These are phyloP conservation scores for Abrostola tripartita DNA, from an alignment of 2,888 invertebrate genomes.

Conservation along the genomic window DNA sequence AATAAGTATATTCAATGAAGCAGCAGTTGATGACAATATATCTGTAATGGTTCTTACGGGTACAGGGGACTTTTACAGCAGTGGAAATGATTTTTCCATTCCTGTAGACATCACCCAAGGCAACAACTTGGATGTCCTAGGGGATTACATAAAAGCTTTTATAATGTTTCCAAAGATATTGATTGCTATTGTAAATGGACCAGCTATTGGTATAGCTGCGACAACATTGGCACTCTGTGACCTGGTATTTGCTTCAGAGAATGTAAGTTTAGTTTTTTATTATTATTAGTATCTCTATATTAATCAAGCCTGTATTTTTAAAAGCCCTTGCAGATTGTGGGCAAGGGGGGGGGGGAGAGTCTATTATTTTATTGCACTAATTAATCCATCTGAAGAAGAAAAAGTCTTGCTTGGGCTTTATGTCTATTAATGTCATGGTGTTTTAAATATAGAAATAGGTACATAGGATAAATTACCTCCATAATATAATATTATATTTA, in stretches of 20 bases:
- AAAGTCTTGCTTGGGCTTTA: too few relatives aligned
- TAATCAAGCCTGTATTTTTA: background rate
- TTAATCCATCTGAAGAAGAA: too few relatives aligned
- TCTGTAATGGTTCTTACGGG: slow-evolving; percentile 93
- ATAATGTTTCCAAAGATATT: slow-evolving; percentile 96
- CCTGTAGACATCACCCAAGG: slow-evolving; percentile 51
- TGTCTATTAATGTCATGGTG: too few relatives aligned
- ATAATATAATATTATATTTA: too few relatives aligned
- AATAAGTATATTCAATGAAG: slow-evolving; percentile 90
- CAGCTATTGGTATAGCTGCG: slow-evolving; percentile 96
- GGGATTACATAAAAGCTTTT: slow-evolving; percentile 91
- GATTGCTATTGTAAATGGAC: slow-evolving; percentile 97
- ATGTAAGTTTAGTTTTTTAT: slow-evolving; percentile 83
- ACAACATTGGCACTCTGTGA: slow-evolving; percentile 96
- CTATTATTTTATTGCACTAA: too few relatives aligned
- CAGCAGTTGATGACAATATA: slow-evolving; percentile 90
- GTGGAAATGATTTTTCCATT: slow-evolving; percentile 92
- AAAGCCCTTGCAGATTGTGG: too few relatives aligned
- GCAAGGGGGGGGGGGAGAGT: too few relatives aligned
- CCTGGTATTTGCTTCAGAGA: slow-evolving; percentile 95
- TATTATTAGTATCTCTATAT: background rate
- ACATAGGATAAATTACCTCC: too few relatives aligned
- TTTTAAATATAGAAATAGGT: too few relatives aligned
- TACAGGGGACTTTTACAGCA: slow-evolving; percentile 93
- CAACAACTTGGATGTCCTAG: slow-evolving; percentile 72